Percentiles rank a stretch among this genome's conserved stretches.
phyloP scores from a whole-genome alignment of 2,113 vertebrate genomes.

The Falcunculus frontatus region DNA sequence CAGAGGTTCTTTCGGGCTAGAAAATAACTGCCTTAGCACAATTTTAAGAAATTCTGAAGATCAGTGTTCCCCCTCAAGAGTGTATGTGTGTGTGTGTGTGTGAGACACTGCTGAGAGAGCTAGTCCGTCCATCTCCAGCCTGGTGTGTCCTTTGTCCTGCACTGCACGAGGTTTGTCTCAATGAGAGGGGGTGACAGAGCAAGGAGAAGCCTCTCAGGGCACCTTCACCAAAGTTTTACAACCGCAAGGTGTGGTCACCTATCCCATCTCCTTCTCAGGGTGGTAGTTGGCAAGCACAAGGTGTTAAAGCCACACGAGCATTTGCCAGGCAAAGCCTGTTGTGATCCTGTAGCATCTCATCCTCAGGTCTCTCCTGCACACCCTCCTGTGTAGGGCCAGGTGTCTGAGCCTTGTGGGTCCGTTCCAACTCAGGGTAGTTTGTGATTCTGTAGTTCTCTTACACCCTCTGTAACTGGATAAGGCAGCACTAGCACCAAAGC shows the following conservation, averaged over 20 bases:
- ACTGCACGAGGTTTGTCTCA: rapidly evolving
- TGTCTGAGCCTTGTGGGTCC: neutral
- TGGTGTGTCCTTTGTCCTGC: neutral
- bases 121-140: neutral
- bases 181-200: rapidly evolving
- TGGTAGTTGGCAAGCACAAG: neutral
- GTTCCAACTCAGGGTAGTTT: neutral
- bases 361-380: neutral
- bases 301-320: neutral
- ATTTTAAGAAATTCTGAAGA: slow-evolving; percentile 3
- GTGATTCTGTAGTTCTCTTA: neutral
- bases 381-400: neutral
- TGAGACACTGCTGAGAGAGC: neutral
- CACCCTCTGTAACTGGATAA: neutral
- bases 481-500: neutral
- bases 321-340: neutral
- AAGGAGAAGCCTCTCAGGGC: neutral
- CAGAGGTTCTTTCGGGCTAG: neutral
- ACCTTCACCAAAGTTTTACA: neutral
- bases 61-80: neutral
- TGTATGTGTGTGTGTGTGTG: neutral
- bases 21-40: neutral
- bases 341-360: neutral
- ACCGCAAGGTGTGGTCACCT: rapidly evolving
- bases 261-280: rapidly evolving